Evolutionary conservation across 2,888 invertebrate species (phyloP), one percentile per base, ranked within the genome.

Genomic region (Neoscelio sp.): DNA sequence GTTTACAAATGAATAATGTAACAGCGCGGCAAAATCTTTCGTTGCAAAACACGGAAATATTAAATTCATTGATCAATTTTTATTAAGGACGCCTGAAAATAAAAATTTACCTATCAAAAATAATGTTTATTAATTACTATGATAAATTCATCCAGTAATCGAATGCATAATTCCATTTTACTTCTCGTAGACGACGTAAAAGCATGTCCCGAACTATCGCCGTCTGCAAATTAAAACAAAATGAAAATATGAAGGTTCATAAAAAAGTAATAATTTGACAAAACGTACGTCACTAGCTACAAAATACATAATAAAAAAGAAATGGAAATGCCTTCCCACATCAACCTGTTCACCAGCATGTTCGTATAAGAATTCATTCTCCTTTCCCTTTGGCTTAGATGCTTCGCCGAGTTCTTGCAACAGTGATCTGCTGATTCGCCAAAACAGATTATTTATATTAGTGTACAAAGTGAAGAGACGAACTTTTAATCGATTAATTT

Each of bases 341-440:
- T 76, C 70, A 56, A 67, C 70, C 78, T 54, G 67, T 71, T 68
- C 77, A 62, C 65, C 44, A 64, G 50, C 40, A 50, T 50, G 44
- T 13, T 52, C 70, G 42, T 76, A 82, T 81, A 73, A 73, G 80
- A 81, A 82, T 82, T 82, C 71, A 82, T 75, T 82, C 81, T 82
- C 82, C 82, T 84, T 83, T 82, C 80, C 80, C 80, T 82, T 80
- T 64, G 38, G 73, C 56, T 80, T 71, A 78, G 80, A 80, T 67
- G 56, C 80, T 62, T 78, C 71, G 70, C 40, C 40, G 78, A 56
- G 70, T 71, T 80, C 80, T 78, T 81, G 65, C 80, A 64, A 78
- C 68, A 60, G 68, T 78, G 78, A 81, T 80, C 78, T 80, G 85
- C 85, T 84, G 85, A 85, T 82, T 80, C 82, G 80, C 82, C 83